Evolutionary conservation across 2,113 vertebrate genomes (phyloP).

Genomic region (Ginglymostoma cirratum): DNA sequence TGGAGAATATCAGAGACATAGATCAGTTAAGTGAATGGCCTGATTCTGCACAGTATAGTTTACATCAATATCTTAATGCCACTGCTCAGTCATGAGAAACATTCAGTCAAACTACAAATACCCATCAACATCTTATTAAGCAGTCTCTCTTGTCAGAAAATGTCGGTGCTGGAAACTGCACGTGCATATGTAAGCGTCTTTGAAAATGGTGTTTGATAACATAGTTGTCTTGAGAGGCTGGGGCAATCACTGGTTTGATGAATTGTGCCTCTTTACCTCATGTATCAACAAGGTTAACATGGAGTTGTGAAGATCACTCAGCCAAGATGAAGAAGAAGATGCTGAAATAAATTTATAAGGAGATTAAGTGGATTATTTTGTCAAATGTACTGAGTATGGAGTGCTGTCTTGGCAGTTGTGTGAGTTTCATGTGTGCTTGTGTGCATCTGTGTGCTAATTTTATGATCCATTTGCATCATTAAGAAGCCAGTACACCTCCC

Average conservation of each 20-base stretch:
- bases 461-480: neutral
- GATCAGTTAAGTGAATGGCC: neutral
- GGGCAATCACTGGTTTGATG: neutral
- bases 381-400: neutral
- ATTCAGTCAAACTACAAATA: neutral
- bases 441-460: neutral
- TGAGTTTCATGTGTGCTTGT: neutral
- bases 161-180: neutral
- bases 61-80: neutral
- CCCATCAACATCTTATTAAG: neutral
- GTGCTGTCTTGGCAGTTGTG: neutral
- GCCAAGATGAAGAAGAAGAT: slow-evolving; percentile 19
- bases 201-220: neutral
- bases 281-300: neutral
- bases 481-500: neutral
- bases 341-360: slow-evolving; percentile 15
- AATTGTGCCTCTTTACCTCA: neutral
- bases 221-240: neutral
- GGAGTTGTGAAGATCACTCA: neutral
- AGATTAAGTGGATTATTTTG: neutral
- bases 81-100: neutral
- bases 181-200: neutral
- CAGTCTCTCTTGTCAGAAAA: neutral
- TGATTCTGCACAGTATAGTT: neutral
- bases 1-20: neutral